A percentile compares a stretch with the other conserved stretches of the same genome.
Evolutionary conservation across 2,888 invertebrate genomes (phyloP).

Genomic region (Copidosoma aretas): DNA sequence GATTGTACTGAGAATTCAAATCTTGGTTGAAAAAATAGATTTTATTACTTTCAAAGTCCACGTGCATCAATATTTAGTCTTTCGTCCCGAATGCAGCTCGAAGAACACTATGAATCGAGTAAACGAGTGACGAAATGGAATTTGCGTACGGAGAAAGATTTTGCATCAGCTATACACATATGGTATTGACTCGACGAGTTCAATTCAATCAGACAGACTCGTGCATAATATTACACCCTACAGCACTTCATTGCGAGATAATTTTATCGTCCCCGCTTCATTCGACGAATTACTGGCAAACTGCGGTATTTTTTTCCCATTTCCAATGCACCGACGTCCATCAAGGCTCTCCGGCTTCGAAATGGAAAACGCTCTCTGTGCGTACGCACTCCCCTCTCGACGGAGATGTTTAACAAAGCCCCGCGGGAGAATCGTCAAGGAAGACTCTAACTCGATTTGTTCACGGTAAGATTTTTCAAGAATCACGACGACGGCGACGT

Average conservation of each 20-base stretch:
- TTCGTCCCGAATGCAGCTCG: no score
- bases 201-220: no score
- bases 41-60: no score
- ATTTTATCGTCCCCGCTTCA: slow-evolving; percentile 15
- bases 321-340: background rate
- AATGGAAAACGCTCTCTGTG: slow-evolving; percentile 25
- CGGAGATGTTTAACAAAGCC: background rate
- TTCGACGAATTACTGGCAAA: slow-evolving; percentile 35
- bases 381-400: slow-evolving; percentile 6
- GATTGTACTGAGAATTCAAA: no score
- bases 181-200: no score
- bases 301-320: slow-evolving; percentile 20
- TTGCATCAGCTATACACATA: no score
- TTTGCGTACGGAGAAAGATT: no score
- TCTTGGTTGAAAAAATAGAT: no score
- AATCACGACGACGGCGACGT: slow-evolving; percentile 30
- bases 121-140: no score
- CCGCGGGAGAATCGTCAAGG: background rate
- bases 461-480: slow-evolving; percentile 32
- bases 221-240: background rate
- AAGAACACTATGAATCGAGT: no score
- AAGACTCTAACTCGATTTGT: slow-evolving; percentile 34
- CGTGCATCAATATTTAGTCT: no score
- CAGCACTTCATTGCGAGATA: slow-evolving; percentile 1
- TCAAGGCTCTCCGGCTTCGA: slow-evolving; percentile 4